Base-by-base conservation (phyloP, 2,888 invertebrate species). In the Trypoxylon attenuatum region DNA sequence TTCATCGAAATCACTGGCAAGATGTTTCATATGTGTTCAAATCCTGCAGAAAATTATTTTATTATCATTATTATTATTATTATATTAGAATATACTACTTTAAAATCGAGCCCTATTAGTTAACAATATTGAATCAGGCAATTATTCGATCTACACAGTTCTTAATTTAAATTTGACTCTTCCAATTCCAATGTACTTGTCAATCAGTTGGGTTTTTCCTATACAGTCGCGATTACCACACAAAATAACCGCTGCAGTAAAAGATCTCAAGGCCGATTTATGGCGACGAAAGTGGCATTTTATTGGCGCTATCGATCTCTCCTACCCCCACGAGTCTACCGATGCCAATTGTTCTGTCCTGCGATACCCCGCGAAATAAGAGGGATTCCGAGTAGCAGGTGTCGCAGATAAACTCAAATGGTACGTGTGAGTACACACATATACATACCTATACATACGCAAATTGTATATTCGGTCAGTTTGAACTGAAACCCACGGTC, bases 221-320 rank as follows among this genome's bases (percentile, higher is more conserved):
- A 53, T 53, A 29, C 53, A 27, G 50, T 57, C 46, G 50, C 50
- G 67, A 59, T 52, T 57, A 56, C 52, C 22, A 18, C 18, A 50
- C 47, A 46, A 68, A n/a, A 67, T 56, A 50, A 45, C 38, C 33
- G 33, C 10, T 5, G 56, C 60, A 60, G 67, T 68, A 68, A 68
- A 68, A 56, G 68, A 57, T 68, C 60, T 41, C 23, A 5, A n/a
- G 23, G 33, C 50, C 68, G 68, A 68, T 68, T 68, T 68, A 68
- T 73, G 54, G 58, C 55, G 57, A 1, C 43, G 71, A 71, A 71
- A 63, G 62, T 60, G 57, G 62, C 59, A 49, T 66, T 73, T 73
- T 73, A 73, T 76, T 63, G 58, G 50, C 56, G 42, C 63, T 67
- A 69, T 68, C 69, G 65, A 69, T 72, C 69, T 76, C 38, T 38